These are phyloP conservation scores for Mungos mungo DNA, from an alignment of 2,113 vertebrate species.

Conservation along the genomic window DNA sequence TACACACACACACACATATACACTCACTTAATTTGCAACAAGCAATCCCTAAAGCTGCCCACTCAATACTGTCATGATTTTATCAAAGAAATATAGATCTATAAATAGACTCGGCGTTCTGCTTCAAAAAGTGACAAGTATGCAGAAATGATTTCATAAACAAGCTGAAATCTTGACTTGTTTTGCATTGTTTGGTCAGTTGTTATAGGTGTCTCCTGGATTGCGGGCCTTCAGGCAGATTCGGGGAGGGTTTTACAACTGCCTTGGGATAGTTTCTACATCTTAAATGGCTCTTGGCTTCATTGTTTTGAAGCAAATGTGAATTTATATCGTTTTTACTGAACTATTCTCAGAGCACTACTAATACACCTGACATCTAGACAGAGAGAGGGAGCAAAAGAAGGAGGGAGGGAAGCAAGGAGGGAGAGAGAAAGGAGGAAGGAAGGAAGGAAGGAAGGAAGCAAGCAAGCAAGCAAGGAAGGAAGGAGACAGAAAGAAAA, in stretches of 20 bases:
- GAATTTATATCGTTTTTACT: neutral
- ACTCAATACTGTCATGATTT: neutral
- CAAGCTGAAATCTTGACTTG: neutral
- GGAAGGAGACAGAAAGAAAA: neutral
- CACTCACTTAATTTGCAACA: neutral
- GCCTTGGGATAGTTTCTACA: neutral
- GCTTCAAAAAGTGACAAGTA: neutral
- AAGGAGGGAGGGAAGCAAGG: fast-evolving
- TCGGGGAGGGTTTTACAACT: neutral
- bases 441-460: fast-evolving
- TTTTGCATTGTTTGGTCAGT: fast-evolving
- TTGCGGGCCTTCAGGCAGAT: neutral
- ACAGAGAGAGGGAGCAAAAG: neutral
- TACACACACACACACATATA: neutral
- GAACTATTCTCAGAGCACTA: neutral
- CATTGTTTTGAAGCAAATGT: neutral
- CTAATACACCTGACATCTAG: neutral
- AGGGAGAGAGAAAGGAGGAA: too few species aligned
- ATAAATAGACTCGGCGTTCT: conserved; percentile 9
- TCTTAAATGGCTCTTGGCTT: neutral
- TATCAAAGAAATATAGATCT: neutral
- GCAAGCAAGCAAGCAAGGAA: too few species aligned
- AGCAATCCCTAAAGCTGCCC: neutral
- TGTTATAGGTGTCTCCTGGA: neutral
- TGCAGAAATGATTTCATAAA: conserved; percentile 22